Percentiles rank a stretch among this genome's conserved stretches.
Conservation (phyloP, 2,113 vertebrate species). For the Nycticryphes semicollaris region DNA sequence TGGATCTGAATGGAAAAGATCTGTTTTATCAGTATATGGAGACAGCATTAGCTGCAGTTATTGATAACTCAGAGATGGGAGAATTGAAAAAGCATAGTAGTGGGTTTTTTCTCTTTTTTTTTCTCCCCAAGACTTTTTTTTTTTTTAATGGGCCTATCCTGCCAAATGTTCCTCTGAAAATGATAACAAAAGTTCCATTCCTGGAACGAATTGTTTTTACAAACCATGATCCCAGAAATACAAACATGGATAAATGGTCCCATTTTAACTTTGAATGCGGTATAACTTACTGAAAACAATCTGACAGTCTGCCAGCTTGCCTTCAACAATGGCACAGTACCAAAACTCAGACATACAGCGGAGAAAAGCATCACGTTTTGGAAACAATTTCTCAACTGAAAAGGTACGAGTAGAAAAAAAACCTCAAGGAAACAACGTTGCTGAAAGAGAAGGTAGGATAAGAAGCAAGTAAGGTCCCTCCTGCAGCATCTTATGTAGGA, state of each 20-base stretch:
- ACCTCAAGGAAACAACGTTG: neutral
- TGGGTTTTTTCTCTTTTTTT: neutral
- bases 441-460: neutral
- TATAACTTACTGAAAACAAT: conserved; percentile 66
- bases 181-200: conserved; percentile 61
- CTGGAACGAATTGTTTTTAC: conserved; percentile 63
- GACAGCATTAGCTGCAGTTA: neutral
- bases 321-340: conserved; percentile 59
- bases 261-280: conserved; percentile 49
- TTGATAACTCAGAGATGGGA: neutral
- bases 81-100: neutral
- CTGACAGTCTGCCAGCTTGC: conserved; percentile 63
- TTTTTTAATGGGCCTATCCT: neutral
- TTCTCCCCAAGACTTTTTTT: neutral
- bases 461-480: accelerated
- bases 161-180: conserved; percentile 58
- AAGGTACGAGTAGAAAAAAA: conserved; percentile 7
- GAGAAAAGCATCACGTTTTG: neutral
- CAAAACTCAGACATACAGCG: neutral
- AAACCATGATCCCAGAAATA: conserved; percentile 55
- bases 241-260: conserved; percentile 70
- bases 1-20: neutral
- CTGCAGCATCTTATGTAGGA: neutral
- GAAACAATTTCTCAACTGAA: conserved; percentile 12
- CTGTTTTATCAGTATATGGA: neutral